Percentiles rank a stretch among this genome's conserved stretches.
These are phyloP conservation scores for Luperina nickerlii DNA, from an alignment of 2,888 invertebrate genomes.

Conservation along the genomic window DNA sequence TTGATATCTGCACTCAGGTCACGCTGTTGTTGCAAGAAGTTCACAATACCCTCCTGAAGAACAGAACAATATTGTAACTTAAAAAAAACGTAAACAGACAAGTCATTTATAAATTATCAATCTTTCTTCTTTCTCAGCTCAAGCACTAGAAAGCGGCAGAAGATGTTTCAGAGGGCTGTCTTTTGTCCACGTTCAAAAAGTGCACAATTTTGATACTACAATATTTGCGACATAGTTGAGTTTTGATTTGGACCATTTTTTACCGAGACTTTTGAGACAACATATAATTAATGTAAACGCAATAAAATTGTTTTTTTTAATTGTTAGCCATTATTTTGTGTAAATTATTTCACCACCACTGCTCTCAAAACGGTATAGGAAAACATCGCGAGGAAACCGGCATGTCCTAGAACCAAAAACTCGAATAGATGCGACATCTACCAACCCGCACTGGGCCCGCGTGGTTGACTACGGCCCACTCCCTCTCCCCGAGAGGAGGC, in stretches of 20 bases:
- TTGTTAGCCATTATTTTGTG: neutral
- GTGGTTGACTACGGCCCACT: neutral
- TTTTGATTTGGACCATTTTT: neutral
- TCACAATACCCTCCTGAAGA: constrained; percentile 86
- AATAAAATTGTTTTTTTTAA: neutral
- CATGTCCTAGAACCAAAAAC: neutral
- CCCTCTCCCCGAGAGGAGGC: neutral
- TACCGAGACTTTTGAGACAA: neutral
- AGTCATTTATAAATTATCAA: neutral
- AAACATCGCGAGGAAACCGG: too few species aligned
- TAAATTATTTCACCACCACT: neutral
- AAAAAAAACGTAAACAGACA: neutral
- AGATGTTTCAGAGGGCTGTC: neutral
- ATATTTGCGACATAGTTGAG: neutral
- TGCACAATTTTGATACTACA: neutral
- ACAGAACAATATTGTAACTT: neutral
- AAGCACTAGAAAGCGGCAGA: neutral
- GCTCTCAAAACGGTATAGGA: too few species aligned
- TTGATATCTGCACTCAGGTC: constrained; percentile 90
- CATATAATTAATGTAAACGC: neutral
- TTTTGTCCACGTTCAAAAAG: neutral
- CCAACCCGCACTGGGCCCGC: too few species aligned
- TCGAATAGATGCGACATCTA: too few species aligned
- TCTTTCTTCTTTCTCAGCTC: neutral
- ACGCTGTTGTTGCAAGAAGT: constrained; percentile 88